phyloP scores from a whole-genome alignment of 2,888 invertebrate species.

The Volucella zonaria region DNA sequence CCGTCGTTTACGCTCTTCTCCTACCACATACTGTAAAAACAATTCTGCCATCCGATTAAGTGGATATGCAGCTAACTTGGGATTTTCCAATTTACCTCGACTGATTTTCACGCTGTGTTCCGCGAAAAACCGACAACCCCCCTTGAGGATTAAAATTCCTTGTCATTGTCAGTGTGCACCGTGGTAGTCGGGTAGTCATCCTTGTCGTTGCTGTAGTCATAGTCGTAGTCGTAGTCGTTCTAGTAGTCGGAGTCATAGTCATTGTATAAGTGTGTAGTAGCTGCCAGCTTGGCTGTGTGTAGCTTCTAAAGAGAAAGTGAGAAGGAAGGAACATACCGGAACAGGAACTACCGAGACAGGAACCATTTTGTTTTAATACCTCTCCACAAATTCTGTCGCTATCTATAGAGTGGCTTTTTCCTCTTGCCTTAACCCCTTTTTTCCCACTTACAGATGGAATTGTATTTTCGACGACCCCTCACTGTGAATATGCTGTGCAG shows the following conservation, averaged over 20 bases:
- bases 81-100: slow-evolving; percentile 71
- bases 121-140: slow-evolving; percentile 42
- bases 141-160: slow-evolving; percentile 63
- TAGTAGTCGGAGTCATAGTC: neutral
- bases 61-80: slow-evolving; percentile 73
- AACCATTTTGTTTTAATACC: slow-evolving; percentile 74
- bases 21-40: slow-evolving; percentile 67
- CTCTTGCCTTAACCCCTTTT: slow-evolving; percentile 23
- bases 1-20: slow-evolving; percentile 2
- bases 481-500: slow-evolving; percentile 38
- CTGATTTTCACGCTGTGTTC: slow-evolving; percentile 70
- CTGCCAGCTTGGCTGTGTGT: slow-evolving; percentile 4
- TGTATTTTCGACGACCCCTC: slow-evolving; percentile 64
- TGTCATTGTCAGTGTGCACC: slow-evolving; percentile 43
- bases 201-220: neutral
- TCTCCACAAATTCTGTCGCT: slow-evolving; percentile 65
- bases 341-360: slow-evolving; percentile 73
- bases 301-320: slow-evolving; percentile 24
- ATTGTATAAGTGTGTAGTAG: neutral
- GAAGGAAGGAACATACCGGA: slow-evolving; percentile 59
- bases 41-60: slow-evolving; percentile 72
- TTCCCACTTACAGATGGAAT: slow-evolving; percentile 48
- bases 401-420: slow-evolving; percentile 57
- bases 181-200: neutral
- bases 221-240: no score